Conservation (phyloP, 2,797 vertebrate genomes). For the Antrozous pallidus region DNA sequence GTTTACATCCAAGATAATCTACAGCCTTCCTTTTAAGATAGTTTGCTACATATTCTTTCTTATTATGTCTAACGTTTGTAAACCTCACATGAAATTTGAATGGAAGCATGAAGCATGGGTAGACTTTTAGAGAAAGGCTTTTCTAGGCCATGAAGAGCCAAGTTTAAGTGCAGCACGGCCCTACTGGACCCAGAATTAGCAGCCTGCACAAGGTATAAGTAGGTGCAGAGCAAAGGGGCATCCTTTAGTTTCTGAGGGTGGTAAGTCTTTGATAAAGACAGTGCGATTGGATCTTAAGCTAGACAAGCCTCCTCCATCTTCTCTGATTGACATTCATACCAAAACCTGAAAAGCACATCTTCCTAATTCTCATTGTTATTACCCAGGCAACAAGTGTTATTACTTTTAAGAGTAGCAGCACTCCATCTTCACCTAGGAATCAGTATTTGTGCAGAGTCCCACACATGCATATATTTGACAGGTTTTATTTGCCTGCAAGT, state of each 20-base stretch:
- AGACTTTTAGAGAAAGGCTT: neutral
- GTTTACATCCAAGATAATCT: slow-evolving; percentile 57
- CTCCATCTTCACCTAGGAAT: neutral
- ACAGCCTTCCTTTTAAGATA: slow-evolving; percentile 18
- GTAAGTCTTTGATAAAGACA: neutral
- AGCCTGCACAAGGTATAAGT: neutral
- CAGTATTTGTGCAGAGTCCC: neutral
- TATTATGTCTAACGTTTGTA: neutral
- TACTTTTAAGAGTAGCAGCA: neutral
- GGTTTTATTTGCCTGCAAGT: neutral
- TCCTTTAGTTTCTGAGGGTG: neutral
- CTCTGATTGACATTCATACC: neutral
- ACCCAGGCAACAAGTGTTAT: neutral
- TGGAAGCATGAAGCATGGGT: neutral
- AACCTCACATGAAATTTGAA: neutral
- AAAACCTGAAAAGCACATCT: neutral
- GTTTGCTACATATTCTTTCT: neutral
- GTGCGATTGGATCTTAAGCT: neutral
- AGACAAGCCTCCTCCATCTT: neutral
- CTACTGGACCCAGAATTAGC: too few species aligned
- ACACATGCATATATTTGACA: neutral
- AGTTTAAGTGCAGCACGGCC: fast-evolving
- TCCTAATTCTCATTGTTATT: neutral
- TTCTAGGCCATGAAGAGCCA: neutral
- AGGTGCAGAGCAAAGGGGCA: neutral